phyloP scores from a whole-genome alignment of 2,888 invertebrate genomes.

The Drosophila crucigera region DNA sequence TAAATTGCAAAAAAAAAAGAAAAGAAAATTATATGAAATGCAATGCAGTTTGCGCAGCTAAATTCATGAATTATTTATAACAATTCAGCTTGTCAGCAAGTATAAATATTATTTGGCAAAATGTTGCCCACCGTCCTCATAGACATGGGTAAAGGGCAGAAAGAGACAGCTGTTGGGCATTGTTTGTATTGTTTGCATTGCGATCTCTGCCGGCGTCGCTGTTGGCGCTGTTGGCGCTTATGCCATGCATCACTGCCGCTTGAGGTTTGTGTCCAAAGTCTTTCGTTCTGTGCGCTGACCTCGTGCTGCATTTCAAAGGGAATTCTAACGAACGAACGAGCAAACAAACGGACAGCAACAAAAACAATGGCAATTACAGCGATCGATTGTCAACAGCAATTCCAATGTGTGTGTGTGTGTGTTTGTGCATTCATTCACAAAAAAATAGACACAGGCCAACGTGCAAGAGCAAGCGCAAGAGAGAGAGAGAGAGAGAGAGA shows the following conservation, averaged over 20 bases:
- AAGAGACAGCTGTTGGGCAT: background rate
- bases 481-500: background rate
- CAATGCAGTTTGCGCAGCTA: background rate
- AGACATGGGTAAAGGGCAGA: background rate
- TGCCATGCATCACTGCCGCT: conserved; percentile 57
- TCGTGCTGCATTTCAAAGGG: conserved; percentile 66
- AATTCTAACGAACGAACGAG: conserved; percentile 27
- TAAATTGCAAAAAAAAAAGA: background rate
- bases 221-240: conserved; percentile 4
- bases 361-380: conserved; percentile 14
- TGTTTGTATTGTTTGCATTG: conserved; percentile 2
- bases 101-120: background rate
- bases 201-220: background rate
- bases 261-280: conserved; percentile 73
- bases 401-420: conserved; percentile 5
- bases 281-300: conserved; percentile 68
- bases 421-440: conserved; percentile 25
- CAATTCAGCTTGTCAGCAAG: background rate
- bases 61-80: background rate
- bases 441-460: conserved; percentile 14
- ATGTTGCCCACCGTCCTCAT: background rate
- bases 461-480: background rate
- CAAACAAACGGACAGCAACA: conserved; percentile 7
- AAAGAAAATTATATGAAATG: background rate
- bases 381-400: conserved; percentile 16